These are phyloP conservation scores for Piprites chloris DNA, from an alignment of 2,113 vertebrate genomes.

Conservation along the genomic window DNA sequence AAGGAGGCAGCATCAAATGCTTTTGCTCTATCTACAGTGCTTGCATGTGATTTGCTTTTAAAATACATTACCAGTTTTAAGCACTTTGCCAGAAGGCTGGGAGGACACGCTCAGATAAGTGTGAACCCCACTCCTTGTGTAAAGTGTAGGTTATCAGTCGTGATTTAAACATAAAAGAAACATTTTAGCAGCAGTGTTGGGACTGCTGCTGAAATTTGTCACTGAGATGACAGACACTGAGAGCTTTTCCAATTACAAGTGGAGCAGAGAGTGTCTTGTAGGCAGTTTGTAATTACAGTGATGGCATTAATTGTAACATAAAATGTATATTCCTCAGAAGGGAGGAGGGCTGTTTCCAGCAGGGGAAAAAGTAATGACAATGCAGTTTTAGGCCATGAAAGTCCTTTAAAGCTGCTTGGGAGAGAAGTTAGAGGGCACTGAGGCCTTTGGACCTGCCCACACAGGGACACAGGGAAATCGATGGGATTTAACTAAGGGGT, in stretches of 20 bases:
- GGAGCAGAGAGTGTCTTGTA: background rate
- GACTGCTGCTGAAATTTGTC: background rate
- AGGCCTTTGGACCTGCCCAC: background rate
- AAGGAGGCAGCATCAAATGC: background rate
- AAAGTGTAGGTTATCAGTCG: background rate
- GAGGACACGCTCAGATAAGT: background rate
- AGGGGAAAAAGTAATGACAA: background rate
- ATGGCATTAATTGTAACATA: rapidly evolving
- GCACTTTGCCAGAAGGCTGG: background rate
- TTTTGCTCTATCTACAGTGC: background rate
- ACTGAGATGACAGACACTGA: background rate
- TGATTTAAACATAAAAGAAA: background rate
- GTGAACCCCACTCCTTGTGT: rapidly evolving
- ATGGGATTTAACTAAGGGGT: rapidly evolving
- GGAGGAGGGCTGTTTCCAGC: background rate
- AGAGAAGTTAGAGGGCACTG: background rate
- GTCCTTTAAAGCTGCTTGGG: background rate
- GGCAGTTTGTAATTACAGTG: background rate
- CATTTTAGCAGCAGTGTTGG: background rate
- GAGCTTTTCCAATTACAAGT: background rate
- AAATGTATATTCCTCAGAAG: background rate
- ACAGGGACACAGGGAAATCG: background rate
- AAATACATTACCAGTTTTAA: background rate
- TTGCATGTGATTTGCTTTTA: background rate
- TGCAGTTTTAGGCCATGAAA: background rate